Base-by-base conservation (phyloP, 30 jellyfish, hydroid and myxozoan genomes). In the Pelagia noctiluca region DNA sequence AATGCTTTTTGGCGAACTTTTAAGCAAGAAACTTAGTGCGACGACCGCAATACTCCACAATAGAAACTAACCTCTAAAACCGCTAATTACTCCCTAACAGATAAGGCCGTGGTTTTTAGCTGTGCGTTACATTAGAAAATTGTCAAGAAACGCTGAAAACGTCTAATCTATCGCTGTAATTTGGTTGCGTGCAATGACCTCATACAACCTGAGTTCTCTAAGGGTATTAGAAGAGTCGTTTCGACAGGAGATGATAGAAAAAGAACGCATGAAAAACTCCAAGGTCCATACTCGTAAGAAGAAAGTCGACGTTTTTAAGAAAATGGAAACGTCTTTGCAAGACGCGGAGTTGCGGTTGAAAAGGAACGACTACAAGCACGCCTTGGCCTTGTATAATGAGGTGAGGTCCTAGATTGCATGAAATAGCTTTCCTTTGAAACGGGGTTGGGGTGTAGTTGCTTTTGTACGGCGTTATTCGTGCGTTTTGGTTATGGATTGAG, bases 181-280 rank as follows among this genome's bases (percentile, higher is more conserved):
- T 78, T 75, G 89, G 80, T 60, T 61, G 62, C 50, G 35, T 31
- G 84, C 61, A 28, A 84, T 84, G 84, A 84, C 95, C 72, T 84
- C 95, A 80, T 80, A 80, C 79, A 61, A 80, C 53, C 67, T 80
- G 90, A 72, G 83, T 37, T 63, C 71, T 60, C 48, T 80, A 80
- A 80, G 71, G 84, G 49, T 80, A 35, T 42, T 80, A 1, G 90
- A 80, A 66, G 90, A 80, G 32, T 63, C 83, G 26, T 80, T 80
- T 26, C 90, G 90, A 46, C 71, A 63, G 67, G 90, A 80, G 38
- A 66, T 64, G 90, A 29, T 80, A 24, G 90, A 80, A 77, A 80
- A 80, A 66, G 90, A 80, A 48, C 67, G 90, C 18, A 72, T 71
- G 7, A 80, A 53, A 72, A 52, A 75, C 16, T 23, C 54, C 37